A percentile compares a stretch with the other conserved stretches of the same genome.
phyloP scores from a whole-genome alignment of 2,797 vertebrate species.

The Notolepis coatsorum region DNA sequence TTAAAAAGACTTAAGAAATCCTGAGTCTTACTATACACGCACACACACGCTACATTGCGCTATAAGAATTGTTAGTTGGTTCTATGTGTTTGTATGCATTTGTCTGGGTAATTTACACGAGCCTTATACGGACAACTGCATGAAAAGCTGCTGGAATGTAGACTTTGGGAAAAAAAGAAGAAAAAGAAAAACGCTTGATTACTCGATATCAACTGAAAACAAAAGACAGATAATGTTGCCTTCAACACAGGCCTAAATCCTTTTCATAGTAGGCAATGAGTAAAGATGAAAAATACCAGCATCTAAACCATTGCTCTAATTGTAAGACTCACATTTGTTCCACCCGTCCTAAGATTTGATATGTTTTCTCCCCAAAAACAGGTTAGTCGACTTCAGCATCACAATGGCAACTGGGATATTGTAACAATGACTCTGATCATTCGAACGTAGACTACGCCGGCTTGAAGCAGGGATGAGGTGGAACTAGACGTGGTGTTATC shows the following conservation, averaged over 20 bases:
- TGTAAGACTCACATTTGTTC: background rate
- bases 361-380: constrained; percentile 12
- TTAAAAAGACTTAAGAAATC: constrained; percentile 39
- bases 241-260: background rate
- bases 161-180: background rate
- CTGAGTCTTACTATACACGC: constrained; percentile 43
- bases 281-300: background rate
- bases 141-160: constrained; percentile 17
- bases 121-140: constrained; percentile 5
- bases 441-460: constrained; percentile 19
- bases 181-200: background rate
- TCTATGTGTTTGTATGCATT: constrained; percentile 5
- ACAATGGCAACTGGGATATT: constrained; percentile 15
- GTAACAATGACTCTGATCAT: constrained; percentile 40
- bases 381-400: constrained; percentile 5
- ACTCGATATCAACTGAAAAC: constrained; percentile 2
- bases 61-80: constrained; percentile 20
- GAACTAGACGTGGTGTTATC: constrained; percentile 2
- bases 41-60: constrained; percentile 28
- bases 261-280: background rate
- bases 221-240: constrained; percentile 6
- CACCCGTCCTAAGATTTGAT: constrained; percentile 1
- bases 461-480: constrained; percentile 9
- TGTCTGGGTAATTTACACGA: constrained; percentile 6
- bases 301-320: constrained; percentile 19